Evolutionary conservation across 2,797 vertebrate species (phyloP), one percentile per base, ranked within the genome.

Genomic region (Scyliorhinus canicula): DNA sequence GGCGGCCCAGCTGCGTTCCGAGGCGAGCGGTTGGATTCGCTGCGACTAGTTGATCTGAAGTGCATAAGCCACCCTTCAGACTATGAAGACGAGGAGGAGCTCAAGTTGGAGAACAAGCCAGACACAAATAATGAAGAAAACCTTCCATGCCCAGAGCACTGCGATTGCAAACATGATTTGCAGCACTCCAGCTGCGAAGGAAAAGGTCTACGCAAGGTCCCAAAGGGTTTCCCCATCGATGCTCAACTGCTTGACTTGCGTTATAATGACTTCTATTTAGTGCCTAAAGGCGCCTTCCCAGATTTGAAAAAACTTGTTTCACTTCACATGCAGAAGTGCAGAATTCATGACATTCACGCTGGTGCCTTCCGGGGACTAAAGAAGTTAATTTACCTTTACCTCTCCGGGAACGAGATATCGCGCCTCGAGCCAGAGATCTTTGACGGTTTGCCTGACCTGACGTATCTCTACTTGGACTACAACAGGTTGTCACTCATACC

Each of bases 371-470:
- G 1, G 0, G 98, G 98, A 3, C 97, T 99, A 98, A 97, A 96
- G 95, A 97, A 97, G 40, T 96, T 99, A n/a, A 95, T 99, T 84
- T 99, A 99, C 96, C 98, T 99, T 94, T 99, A 99, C 97, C 98
- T 99, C 93, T 98, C 98, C 0, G 63, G 99, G 96, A 99, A 99
- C 90, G 96, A 95, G 95, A 97, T 99, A 74, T 97, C 97, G 0
- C 97, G 97, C 0, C 96, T 99, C 96, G 97, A 95, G 0, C 97
- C 98, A 0, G 96, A 97, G 0, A 97, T 97, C 93, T 98, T 99
- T 0, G 96, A 97, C 95, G 98, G 98, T 3, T 97, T 97, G 16
- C 97, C 98, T 0, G 97, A 95, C 85, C 97, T 99, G 11, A 98
- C 98, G 31, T 99, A 99, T 96, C 98, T 99, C 0, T 97, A 99